phyloP scores from a whole-genome alignment of 2,113 vertebrate genomes.

The Dipodomys ordii region DNA sequence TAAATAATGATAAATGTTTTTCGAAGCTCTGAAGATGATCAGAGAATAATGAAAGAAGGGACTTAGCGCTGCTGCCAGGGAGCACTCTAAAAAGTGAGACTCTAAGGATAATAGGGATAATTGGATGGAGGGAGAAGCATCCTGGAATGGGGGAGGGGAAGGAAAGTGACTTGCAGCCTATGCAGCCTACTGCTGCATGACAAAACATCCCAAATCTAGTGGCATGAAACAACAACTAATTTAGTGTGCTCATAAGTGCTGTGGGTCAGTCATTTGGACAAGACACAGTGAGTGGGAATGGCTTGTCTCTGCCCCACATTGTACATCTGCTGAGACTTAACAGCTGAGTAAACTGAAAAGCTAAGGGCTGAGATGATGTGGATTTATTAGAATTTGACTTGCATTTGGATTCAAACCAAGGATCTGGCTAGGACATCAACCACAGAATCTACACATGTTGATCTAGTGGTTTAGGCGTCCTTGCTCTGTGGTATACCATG shows the following conservation, averaged over 20 bases:
- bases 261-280: not conserved
- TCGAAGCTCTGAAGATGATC: not conserved
- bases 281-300: not conserved
- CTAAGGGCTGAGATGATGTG: not conserved
- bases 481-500: too few relatives aligned
- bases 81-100: not conserved
- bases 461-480: not conserved
- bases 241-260: not conserved
- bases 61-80: not conserved
- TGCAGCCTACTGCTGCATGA: too few relatives aligned
- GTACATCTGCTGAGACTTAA: not conserved
- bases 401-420: not conserved
- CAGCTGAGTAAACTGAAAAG: not conserved
- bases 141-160: not conserved
- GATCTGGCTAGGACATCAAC: not conserved
- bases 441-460: not conserved
- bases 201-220: not conserved
- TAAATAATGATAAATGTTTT: constrained; percentile 11
- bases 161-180: not conserved
- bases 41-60: not conserved
- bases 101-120: not conserved
- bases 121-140: not conserved
- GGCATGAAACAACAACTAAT: not conserved
- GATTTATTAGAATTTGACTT: not conserved
- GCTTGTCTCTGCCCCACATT: not conserved